Base-by-base conservation (phyloP, 2,797 vertebrate species). In the Anguilla anguilla region DNA sequence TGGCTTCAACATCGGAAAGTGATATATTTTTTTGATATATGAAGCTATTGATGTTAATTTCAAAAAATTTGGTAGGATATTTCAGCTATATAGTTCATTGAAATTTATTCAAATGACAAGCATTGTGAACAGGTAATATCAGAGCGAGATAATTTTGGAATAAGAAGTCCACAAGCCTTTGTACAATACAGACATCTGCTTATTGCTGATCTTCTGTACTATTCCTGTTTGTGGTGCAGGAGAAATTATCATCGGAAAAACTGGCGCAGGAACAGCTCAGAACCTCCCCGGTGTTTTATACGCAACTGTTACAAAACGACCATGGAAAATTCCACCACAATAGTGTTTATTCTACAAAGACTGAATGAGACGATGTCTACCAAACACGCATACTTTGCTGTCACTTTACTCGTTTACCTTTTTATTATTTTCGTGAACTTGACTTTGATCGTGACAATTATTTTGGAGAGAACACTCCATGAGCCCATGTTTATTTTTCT, bases 401-500 rank as follows among this genome's bases (percentile, higher is more conserved):
- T 87, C 35, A 82, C 86, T 83, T 53, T 87, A 9, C 28, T 82
- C 11, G 17, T 15, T 43, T 87, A 87, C 79, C 17, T 87, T 43
- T 35, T 86, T 15, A 86, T 28, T 15, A 35, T 74, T 55, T 77
- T 79, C 28, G 67, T 77, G 25, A 86, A 86, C 6, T 9, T 86
- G 25, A 86, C 46, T 74, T 49, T 86, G 67, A 86, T 86, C 22
- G 22, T 86, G 43, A 86, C 67, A 43, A 82, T 87, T 61, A 22
- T 84, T 35, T 15, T 85, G 19, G 82, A 88, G 35, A 88, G 67
- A 84, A 84, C 22, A 1, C 77, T 88, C 13, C 87, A 88, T 39
- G 87, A 88, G 67, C 87, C 87, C 9, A 88, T 88, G 82, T 72
- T 84, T n/a, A 25, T 88, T 10, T 88, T 88, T 15, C 61, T 88